Conservation (phyloP, 2,888 invertebrate species). For the Onchidella celtica region DNA sequence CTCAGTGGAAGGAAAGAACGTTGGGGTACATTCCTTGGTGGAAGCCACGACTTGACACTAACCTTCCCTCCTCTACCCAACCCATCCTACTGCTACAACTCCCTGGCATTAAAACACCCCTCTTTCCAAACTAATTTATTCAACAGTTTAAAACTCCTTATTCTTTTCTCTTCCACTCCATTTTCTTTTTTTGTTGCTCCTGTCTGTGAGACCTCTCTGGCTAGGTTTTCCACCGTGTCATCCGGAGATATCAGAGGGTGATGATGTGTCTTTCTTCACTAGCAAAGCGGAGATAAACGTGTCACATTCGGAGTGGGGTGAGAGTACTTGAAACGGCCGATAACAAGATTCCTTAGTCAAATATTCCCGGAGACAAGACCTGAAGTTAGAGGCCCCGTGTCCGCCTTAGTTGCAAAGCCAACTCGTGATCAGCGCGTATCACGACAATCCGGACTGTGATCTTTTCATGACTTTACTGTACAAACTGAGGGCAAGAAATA, state of each 20-base stretch:
- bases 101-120: not conserved
- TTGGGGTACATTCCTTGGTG: too few relatives aligned
- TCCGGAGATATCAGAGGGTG: slow-evolving; percentile 8
- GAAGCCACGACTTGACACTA: not conserved
- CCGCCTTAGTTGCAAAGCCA: too few relatives aligned
- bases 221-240: slow-evolving; percentile 22
- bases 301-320: slow-evolving; percentile 17
- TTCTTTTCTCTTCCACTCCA: not conserved
- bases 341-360: slow-evolving; percentile 32
- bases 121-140: not conserved
- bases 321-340: slow-evolving; percentile 33
- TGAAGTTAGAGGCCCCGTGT: not conserved
- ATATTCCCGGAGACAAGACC: not conserved
- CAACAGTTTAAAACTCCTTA: not conserved
- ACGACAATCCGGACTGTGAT: too few relatives aligned
- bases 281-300: slow-evolving; percentile 42
- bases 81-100: not conserved
- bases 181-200: not conserved
- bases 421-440: too few relatives aligned
- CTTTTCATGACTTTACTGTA: too few relatives aligned
- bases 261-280: slow-evolving; percentile 34
- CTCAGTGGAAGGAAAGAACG: too few relatives aligned
- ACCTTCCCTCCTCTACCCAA: not conserved
- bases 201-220: too few relatives aligned
- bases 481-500: too few relatives aligned